Evolutionary conservation across 2,888 invertebrate species (phyloP), one percentile per base, ranked within the genome.

Genomic region (Lepidocyrtoides sp.): DNA sequence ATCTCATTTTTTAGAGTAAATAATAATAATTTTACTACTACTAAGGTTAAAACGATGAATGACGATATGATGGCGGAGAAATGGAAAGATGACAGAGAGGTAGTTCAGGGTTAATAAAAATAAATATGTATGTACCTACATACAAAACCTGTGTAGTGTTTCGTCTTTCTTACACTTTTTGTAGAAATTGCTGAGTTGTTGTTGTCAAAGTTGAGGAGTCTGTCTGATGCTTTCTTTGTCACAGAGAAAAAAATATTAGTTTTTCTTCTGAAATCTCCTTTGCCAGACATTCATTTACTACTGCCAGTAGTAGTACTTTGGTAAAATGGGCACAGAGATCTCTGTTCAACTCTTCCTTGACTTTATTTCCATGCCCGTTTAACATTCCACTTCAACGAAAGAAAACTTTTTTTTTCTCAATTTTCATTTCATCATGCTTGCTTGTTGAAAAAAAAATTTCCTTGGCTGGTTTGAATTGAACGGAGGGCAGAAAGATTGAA

Each of bases 31-130:
- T n/a, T n/a, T n/a, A n/a, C n/a, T n/a, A 32, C 41, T n/a, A 4
- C 75, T 26, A 75, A 75, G 75, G 75, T 75, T 75, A 75, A 14
- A 44, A 44, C 48, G 75, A 41, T 75, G 75, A 75, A 44, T 75
- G 75, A 75, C 14, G 48, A 75, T 23, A 72, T 66, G 69, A 72
- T 72, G 69, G 41, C 41, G 23, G 20, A 10, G 23, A 72, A 54
- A 7, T 3, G 14, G 4, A 12, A 60, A 8, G 20, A 60, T 51
- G n/a, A n/a, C 51, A 51, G 8, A 51, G 8, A 20, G 23, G 17
- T 72, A 72, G 69, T 72, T 72, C 69, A 72, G 69, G 69, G 69
- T 72, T 41, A 41, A 72, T 41, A 72, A 72, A 72, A 72, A 32
- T 32, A 66, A 2, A 23, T 26, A 14, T 26, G 10, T 17, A 2